phyloP scores from a whole-genome alignment of 2,888 invertebrate species.

The Cenopis cana region DNA sequence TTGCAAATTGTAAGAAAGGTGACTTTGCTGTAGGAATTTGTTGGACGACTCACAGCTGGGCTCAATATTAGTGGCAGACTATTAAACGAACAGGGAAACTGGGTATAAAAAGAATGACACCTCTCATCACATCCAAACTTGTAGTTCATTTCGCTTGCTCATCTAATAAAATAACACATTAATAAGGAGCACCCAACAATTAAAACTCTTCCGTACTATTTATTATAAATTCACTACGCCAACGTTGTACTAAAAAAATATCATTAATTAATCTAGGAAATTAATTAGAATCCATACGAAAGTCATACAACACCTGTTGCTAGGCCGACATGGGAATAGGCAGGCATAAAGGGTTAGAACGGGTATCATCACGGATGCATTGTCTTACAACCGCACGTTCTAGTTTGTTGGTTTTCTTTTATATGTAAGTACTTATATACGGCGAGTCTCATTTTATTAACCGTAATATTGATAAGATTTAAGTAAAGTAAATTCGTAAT shows the following conservation, averaged over 20 bases:
- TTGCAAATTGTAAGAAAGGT: neutral
- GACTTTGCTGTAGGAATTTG: neutral
- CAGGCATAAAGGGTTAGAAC: slow-evolving; percentile 45
- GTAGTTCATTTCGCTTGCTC: neutral
- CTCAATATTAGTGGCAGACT: neutral
- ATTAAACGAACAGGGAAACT: neutral
- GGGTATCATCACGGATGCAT: too few relatives aligned
- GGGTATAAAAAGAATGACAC: neutral
- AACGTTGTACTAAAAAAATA: neutral
- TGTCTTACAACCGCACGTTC: slow-evolving; percentile 42
- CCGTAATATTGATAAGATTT: neutral
- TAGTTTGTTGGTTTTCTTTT: slow-evolving; percentile 22
- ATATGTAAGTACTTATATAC: too few relatives aligned
- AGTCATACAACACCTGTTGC: slow-evolving; percentile 45
- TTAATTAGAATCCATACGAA: slow-evolving; percentile 28
- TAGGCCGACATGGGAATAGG: slow-evolving; percentile 49
- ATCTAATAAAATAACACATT: neutral
- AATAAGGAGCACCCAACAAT: neutral
- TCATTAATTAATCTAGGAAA: slow-evolving; percentile 20
- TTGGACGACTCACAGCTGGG: neutral
- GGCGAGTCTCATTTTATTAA: neutral
- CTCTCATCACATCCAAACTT: neutral
- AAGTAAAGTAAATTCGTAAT: neutral
- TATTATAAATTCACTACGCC: slow-evolving; percentile 25
- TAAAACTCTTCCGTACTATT: neutral